phyloP scores from a whole-genome alignment of 1,140 invertebrate species.

The Hydropsyche tenuis region DNA sequence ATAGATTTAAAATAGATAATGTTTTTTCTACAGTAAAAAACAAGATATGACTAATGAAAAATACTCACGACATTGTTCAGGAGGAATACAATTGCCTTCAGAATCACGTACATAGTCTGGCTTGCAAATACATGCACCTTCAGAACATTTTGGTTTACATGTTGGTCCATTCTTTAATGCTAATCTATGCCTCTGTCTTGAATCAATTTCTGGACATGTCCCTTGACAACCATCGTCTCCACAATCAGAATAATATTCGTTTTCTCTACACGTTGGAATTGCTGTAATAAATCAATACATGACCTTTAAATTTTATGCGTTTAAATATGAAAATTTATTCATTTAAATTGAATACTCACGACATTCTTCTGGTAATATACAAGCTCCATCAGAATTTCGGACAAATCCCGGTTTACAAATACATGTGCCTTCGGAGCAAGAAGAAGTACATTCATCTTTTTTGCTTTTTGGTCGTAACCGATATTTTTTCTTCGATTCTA shows the following conservation, averaged over 20 bases:
- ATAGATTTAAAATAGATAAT: no score
- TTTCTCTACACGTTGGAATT: not conserved
- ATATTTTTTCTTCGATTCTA: no score
- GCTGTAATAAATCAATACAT: not conserved
- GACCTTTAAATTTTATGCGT: no score
- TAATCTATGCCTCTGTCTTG: slow-evolving; percentile 25
- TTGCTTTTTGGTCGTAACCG: not conserved
- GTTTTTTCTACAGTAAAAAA: not conserved
- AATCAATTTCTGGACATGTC: not conserved
- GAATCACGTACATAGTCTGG: not conserved
- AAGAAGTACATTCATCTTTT: not conserved
- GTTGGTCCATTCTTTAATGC: not conserved
- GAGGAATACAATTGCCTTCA: slow-evolving; percentile 32
- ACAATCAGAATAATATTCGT: not conserved
- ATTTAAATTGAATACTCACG: not conserved
- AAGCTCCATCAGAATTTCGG: slow-evolving; percentile 8
- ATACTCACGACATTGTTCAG: slow-evolving; percentile 42
- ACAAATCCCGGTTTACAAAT: slow-evolving; percentile 7
- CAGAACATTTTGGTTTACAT: not conserved
- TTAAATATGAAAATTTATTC: no score
- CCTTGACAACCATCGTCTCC: not conserved
- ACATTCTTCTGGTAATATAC: slow-evolving; percentile 1
- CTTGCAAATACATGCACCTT: not conserved
- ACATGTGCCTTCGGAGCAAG: not conserved
- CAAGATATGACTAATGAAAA: no score